Percentiles rank a stretch among this genome's conserved stretches.
Evolutionary conservation across 1,140 invertebrate genomes (phyloP).

Genomic region (Daktulosphaira vitifoliae): DNA sequence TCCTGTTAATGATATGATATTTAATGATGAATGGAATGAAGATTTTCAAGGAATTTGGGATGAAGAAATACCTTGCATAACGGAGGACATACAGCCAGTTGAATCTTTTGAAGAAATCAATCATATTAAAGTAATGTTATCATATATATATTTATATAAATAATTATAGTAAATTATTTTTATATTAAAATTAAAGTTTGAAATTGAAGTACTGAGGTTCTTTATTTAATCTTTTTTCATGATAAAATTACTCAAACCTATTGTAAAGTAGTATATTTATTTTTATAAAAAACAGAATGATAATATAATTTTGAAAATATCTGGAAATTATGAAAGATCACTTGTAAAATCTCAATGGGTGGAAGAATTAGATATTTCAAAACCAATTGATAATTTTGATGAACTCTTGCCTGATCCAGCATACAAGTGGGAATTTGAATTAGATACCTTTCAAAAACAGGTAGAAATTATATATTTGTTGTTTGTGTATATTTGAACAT

Average conservation of each 20-base stretch:
- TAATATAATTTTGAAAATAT: slow-evolving; percentile 50
- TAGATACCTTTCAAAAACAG: slow-evolving; percentile 95
- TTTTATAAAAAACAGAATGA: slow-evolving; percentile 41
- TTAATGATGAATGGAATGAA: slow-evolving; percentile 24
- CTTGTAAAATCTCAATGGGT: slow-evolving; percentile 64
- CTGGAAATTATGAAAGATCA: slow-evolving; percentile 40
- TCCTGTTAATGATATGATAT: neutral
- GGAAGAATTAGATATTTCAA: slow-evolving; percentile 69
- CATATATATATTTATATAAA: neutral
- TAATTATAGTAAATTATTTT: neutral
- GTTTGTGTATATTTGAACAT: too few species aligned
- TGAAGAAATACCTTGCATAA: slow-evolving; percentile 13
- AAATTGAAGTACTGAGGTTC: slow-evolving; percentile 12
- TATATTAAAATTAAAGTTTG: slow-evolving; percentile 2
- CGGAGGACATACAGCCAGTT: neutral
- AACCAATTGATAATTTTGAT: slow-evolving; percentile 72
- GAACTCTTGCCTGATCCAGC: slow-evolving; percentile 77
- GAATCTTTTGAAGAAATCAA: slow-evolving; percentile 11
- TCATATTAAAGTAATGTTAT: slow-evolving; percentile 10
- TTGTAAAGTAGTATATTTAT: slow-evolving; percentile 1
- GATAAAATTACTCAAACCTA: neutral
- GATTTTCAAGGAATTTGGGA: slow-evolving; percentile 10
- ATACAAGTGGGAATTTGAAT: slow-evolving; percentile 79
- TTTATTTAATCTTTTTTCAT: neutral
- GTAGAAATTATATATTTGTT: slow-evolving; percentile 43